Conservation (phyloP, 2,113 vertebrate species). For the Zingel zingel region DNA sequence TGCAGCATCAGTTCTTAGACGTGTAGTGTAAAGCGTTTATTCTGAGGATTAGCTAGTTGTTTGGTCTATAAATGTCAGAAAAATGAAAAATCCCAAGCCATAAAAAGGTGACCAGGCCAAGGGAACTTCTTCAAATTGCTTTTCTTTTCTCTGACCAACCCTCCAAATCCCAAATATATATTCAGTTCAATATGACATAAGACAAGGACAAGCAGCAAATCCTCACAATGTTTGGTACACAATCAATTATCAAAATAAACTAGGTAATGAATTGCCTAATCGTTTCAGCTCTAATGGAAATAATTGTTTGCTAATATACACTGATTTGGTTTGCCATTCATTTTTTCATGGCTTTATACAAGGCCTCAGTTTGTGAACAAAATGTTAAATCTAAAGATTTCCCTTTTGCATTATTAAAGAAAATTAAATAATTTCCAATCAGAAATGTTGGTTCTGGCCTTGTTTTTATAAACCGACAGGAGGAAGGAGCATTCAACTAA, state of each 20-base stretch:
- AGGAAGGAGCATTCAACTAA: conserved; percentile 1
- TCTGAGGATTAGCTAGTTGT: background rate
- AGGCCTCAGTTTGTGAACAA: background rate
- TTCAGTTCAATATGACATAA: background rate
- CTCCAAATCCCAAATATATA: background rate
- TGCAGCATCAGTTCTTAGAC: background rate
- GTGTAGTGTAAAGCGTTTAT: background rate
- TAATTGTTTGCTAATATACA: background rate
- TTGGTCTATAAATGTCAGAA: background rate
- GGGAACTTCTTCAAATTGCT: no score
- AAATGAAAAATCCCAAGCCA: no score
- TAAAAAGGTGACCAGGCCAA: no score
- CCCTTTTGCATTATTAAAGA: background rate
- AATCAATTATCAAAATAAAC: background rate
- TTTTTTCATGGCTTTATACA: background rate
- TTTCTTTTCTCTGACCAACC: background rate
- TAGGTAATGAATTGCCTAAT: background rate
- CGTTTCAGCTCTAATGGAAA: no score
- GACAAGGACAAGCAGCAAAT: background rate
- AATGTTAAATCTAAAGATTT: background rate
- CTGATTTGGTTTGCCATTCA: background rate
- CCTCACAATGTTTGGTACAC: background rate
- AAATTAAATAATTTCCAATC: background rate
- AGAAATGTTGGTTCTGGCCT: background rate
- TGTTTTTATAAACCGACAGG: background rate